Evolutionary conservation across 2,113 vertebrate species (phyloP).

Genomic region (Limnothrissa miodon): DNA sequence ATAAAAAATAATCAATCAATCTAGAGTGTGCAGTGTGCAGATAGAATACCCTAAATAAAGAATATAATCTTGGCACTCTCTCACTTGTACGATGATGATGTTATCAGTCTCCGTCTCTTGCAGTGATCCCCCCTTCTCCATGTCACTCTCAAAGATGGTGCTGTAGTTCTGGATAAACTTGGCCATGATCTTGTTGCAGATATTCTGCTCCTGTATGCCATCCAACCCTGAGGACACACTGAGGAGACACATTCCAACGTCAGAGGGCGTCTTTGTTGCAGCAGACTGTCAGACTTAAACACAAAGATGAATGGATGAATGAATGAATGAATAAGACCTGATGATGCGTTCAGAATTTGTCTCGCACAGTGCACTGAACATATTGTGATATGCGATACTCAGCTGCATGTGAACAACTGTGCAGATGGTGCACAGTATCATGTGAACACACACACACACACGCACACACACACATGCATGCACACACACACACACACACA

Average conservation of each 20-base stretch:
- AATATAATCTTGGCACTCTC: conserved; percentile 45
- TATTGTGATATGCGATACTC: neutral
- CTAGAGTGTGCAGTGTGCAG: neutral
- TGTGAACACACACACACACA: neutral
- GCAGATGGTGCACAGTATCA: neutral
- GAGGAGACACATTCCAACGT: conserved; percentile 46
- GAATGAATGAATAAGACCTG: neutral
- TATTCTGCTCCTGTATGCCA: conserved; percentile 83
- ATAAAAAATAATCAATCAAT: too few species aligned
- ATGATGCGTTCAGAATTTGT: neutral
- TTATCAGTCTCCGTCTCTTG: conserved; percentile 59
- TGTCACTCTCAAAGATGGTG: conserved; percentile 74
- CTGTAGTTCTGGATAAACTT: conserved; percentile 83
- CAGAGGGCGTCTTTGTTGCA: neutral
- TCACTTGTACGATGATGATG: conserved; percentile 80
- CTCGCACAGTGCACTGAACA: neutral
- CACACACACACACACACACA: neutral
- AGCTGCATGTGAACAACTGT: neutral
- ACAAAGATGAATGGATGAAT: too few species aligned
- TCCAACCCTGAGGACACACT: conserved; percentile 84
- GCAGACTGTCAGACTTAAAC: neutral
- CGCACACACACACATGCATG: neutral
- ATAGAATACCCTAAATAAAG: neutral
- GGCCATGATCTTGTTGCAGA: conserved; percentile 89
- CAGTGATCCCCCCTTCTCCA: conserved; percentile 49